These are phyloP conservation scores for pig (Sus scrofa) DNA, from an alignment of 2,113 vertebrate genomes.

Conservation along the genomic window DNA sequence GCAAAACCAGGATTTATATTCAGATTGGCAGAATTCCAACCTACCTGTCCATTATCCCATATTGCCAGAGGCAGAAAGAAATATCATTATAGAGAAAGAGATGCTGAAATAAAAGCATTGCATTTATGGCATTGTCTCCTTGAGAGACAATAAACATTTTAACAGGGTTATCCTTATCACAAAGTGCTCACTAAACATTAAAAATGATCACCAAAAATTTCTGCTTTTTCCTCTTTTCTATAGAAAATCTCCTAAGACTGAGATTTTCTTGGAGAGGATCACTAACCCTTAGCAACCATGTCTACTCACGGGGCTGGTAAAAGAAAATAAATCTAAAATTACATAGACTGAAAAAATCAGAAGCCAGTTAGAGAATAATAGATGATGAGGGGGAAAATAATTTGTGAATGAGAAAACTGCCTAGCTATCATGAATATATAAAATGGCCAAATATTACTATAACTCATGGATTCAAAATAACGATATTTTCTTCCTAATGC, in stretches of 20 bases:
- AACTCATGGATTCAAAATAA: neutral
- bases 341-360: neutral
- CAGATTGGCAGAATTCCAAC: neutral
- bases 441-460: neutral
- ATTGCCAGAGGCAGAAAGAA: slow-evolving; percentile 13
- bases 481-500: neutral
- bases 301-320: neutral
- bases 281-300: neutral
- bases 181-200: slow-evolving; percentile 42
- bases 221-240: neutral
- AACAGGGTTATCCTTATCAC: slow-evolving; percentile 8
- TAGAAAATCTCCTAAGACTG: neutral
- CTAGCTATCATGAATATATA: neutral
- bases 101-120: slow-evolving; percentile 30
- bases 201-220: neutral
- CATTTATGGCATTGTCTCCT: neutral
- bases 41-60: neutral
- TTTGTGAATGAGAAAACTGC: neutral
- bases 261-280: slow-evolving; percentile 10
- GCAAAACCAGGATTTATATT: neutral
- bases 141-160: slow-evolving; percentile 45
- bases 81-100: slow-evolving; percentile 15
- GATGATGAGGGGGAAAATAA: neutral
- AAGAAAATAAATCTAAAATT: slow-evolving; percentile 33
- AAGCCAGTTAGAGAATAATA: slow-evolving; percentile 40